These are phyloP conservation scores for Lamproptera curius DNA, from an alignment of 2,888 invertebrate species.

Conservation along the genomic window DNA sequence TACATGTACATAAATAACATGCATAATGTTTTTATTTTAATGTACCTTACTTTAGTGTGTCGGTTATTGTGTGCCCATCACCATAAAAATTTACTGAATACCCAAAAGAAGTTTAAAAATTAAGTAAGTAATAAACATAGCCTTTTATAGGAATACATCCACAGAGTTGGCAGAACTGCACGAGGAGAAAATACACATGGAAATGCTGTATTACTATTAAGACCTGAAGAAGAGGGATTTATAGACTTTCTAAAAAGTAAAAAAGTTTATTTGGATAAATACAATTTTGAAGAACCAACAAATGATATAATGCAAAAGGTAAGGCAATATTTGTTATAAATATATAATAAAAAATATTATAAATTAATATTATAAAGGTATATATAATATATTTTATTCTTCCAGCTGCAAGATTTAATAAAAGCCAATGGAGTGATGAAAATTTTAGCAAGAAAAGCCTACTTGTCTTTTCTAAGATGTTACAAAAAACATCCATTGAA, in stretches of 20 bases:
- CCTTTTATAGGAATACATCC: constrained; percentile 92
- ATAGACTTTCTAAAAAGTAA: constrained; percentile 92
- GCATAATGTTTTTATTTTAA: too few relatives aligned
- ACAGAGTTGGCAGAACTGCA: constrained; percentile 97
- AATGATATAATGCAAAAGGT: constrained; percentile 58
- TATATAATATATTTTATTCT: constrained; percentile 32
- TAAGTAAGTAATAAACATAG: too few relatives aligned
- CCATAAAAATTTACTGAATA: too few relatives aligned
- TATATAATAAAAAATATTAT: too few relatives aligned
- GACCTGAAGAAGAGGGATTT: constrained; percentile 96
- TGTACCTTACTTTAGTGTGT: too few relatives aligned
- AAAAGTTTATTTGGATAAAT: constrained; percentile 95
- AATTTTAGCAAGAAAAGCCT: constrained; percentile 95
- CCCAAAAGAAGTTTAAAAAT: too few relatives aligned
- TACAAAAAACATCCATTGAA: constrained; percentile 97
- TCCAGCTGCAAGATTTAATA: constrained; percentile 94
- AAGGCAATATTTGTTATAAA: too few relatives aligned
- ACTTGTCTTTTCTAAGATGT: constrained; percentile 94
- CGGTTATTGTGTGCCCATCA: too few relatives aligned
- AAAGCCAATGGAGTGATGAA: constrained; percentile 95
- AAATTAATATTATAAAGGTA: not conserved
- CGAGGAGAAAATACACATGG: constrained; percentile 94
- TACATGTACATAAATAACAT: too few relatives aligned
- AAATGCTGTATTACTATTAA: constrained; percentile 93
- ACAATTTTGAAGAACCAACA: constrained; percentile 51